Conservation (phyloP, 2,797 vertebrate genomes). For the Dendrocincla fuliginosa region DNA sequence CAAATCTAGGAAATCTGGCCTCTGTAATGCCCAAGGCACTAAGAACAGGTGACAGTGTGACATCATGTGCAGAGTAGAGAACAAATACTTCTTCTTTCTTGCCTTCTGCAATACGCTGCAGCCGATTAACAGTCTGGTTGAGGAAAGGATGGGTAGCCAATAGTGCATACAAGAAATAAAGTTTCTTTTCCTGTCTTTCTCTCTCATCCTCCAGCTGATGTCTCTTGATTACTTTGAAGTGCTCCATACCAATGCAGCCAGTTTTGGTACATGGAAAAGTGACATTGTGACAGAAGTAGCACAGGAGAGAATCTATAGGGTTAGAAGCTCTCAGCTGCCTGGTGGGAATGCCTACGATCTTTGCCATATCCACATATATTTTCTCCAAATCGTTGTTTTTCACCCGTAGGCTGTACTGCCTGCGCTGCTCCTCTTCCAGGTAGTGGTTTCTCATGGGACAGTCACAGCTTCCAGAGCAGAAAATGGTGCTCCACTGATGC, state of each 20-base stretch:
- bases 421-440: slow-evolving; percentile 91
- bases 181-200: slow-evolving; percentile 83
- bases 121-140: slow-evolving; percentile 85
- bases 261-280: slow-evolving; percentile 86
- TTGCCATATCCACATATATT: slow-evolving; percentile 90
- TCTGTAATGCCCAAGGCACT: slow-evolving; percentile 90
- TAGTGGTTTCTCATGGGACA: slow-evolving; percentile 90
- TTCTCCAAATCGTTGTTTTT: slow-evolving; percentile 84
- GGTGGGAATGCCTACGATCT: slow-evolving; percentile 84
- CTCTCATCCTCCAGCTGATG: slow-evolving; percentile 92
- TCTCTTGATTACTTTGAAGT: slow-evolving; percentile 90
- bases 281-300: slow-evolving; percentile 92
- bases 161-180: slow-evolving; percentile 88
- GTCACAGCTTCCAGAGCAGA: slow-evolving; percentile 90
- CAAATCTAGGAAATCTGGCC: slow-evolving; percentile 91
- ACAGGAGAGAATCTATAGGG: slow-evolving; percentile 92
- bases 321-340: slow-evolving; percentile 91
- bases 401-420: slow-evolving; percentile 88
- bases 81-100: slow-evolving; percentile 83
- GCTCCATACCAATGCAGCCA: slow-evolving; percentile 85
- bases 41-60: slow-evolving; percentile 92
- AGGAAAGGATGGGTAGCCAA: slow-evolving; percentile 91
- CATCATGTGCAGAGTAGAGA: slow-evolving; percentile 92
- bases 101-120: slow-evolving; percentile 82
- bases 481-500: slow-evolving; percentile 94